Base-by-base conservation (phyloP, 2,113 vertebrate genomes). In the Petrocephalus microphthalmus region DNA sequence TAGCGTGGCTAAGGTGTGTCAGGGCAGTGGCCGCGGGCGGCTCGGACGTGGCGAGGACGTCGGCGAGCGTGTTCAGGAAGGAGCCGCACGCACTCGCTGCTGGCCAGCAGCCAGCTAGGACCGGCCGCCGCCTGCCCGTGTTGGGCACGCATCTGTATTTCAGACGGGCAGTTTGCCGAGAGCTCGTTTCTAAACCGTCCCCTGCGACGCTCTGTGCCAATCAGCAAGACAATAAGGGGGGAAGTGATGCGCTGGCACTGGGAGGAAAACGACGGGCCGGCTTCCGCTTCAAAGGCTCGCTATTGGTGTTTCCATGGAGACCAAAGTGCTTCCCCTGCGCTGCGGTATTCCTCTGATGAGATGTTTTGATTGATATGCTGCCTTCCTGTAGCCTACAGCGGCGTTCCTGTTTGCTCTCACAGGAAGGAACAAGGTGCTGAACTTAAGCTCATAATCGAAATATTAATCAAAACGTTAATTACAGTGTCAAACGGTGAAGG, bases 271-370 rank as follows among this genome's bases (percentile, higher is more conserved):
- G 22, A 84, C 7, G 52, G 84, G 54, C 47, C 15, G 15, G 52
- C 51, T 56, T 85, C 52, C 84, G 33, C 51, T 85, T 85, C 84
- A 85, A 54, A 54, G 52, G n/a, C 52, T 42, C 29, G 0, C n/a
- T 54, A 33, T 56, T 37, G 29, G 84, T 33, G 84, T 85, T 85
- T 85, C 84, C 84, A 56, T 85, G 84, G 84, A 33, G 52, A 56
- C 84, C 84, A 4, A 15, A 85, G 84, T 17, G 25, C 52, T 53
- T 56, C 52, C 52, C 25, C 51, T 54, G 51, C 52, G 52, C 15
- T 85, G 52, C 7, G 84, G 8, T 33, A 1, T 15, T 13, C 25
- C 29, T 53, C 84, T 56, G 51, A 13, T 54, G 51, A 29, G 3
- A 54, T 42, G 29, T 52, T 56, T 37, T n/a, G 5, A 85, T 85